Evolutionary conservation across 2,888 invertebrate genomes (phyloP), one percentile per base, ranked within the genome.

Genomic region (Cantharis rustica): DNA sequence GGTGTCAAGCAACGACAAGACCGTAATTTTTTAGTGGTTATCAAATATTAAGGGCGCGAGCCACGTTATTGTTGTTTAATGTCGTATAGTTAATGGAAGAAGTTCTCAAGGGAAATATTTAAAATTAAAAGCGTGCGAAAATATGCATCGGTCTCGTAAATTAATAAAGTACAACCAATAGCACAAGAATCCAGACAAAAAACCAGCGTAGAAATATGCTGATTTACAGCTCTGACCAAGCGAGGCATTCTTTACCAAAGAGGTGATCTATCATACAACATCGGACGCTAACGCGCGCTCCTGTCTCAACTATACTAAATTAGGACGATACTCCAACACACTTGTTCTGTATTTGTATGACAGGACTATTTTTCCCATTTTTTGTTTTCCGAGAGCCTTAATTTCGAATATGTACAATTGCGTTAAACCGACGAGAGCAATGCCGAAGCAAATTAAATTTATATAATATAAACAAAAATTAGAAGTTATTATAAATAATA

Each of bases 401-500:
- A 47, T n/a, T 47, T 47, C n/a, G n/a, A 47, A n/a, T 47, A 7
- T 2, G 47, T 7, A n/a, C 7, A 47, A 47, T 47, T 47, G 47
- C n/a, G 47, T 47, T 47, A 47, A 47, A 47, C n/a, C 47, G 47
- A 10, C 3, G 27, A 13, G 31, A 13, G 13, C n/a, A n/a, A n/a
- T 0, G 23, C 7, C 23, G 9, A 23, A 9, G 47, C 47, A n/a
- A 47, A 47, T 16, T 66, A 11, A 63, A 20, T 64, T 64, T 13
- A 20, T 4, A 20, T 27, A 23, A n/a, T 47, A 47, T 69, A 71
- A 68, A 16, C 20, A 64, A 23, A 31, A 47, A 64, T 31, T 62
- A 68, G 15, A 69, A 17, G 27, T 20, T 73, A 72, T 20, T 75
- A 87, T 86, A 87, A 87, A 87, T 86, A 84, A 85, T 84, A 84